Percentiles rank a stretch among this genome's conserved stretches.
phyloP scores from a whole-genome alignment of 1,140 invertebrate species.

The Drosophila pseudoobscura region DNA sequence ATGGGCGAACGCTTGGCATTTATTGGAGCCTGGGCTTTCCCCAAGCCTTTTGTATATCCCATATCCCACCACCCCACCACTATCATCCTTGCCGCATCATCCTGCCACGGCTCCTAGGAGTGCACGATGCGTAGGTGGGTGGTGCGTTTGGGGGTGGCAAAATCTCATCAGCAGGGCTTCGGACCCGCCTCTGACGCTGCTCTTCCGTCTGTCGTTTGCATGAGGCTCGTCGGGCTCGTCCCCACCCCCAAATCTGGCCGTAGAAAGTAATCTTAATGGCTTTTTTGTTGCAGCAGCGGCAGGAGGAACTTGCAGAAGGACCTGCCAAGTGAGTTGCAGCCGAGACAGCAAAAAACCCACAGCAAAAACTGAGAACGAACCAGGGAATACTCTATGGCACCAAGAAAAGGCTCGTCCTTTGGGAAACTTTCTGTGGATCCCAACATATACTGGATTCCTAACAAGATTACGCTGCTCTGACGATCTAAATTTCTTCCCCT shows the following conservation, averaged over 20 bases:
- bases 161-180: slow-evolving; percentile 30
- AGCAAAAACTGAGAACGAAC: neutral
- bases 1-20: slow-evolving; percentile 54
- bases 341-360: slow-evolving; percentile 28
- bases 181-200: neutral
- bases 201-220: slow-evolving; percentile 37
- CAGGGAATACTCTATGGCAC: too few relatives aligned
- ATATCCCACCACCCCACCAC: too few relatives aligned
- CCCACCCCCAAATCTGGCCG: slow-evolving; percentile 54
- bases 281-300: slow-evolving; percentile 58
- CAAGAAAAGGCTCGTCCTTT: too few relatives aligned
- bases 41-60: slow-evolving; percentile 27
- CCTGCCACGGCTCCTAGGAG: neutral
- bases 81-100: neutral
- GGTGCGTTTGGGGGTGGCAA: slow-evolving; percentile 5
- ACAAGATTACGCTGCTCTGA: too few relatives aligned
- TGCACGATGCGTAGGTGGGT: slow-evolving; percentile 10
- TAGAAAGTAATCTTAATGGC: slow-evolving; percentile 81
- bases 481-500: too few relatives aligned
- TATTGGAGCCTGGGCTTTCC: slow-evolving; percentile 43
- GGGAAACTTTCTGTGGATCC: too few relatives aligned
- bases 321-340: slow-evolving; percentile 44
- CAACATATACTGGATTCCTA: too few relatives aligned
- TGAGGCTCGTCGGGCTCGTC: slow-evolving; percentile 32
- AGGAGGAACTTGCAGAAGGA: slow-evolving; percentile 21